Conservation (phyloP, 2,888 invertebrate species). For the Alentia gelatinosa region DNA sequence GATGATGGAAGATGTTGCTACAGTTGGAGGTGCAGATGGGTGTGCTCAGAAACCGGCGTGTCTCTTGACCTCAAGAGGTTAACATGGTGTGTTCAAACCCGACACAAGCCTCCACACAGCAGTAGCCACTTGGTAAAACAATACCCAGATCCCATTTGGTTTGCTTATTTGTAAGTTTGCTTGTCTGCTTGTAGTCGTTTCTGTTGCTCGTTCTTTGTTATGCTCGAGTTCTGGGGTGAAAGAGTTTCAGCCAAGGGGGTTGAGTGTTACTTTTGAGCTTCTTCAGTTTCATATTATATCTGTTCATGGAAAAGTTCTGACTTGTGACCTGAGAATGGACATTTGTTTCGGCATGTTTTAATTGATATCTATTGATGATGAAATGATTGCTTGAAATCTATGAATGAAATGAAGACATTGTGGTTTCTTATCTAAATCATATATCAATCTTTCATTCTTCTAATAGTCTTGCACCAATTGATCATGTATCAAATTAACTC, state of each 20-base stretch:
- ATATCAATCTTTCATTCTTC: neutral
- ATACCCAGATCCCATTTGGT: neutral
- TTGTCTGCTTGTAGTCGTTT: neutral
- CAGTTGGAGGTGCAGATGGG: neutral
- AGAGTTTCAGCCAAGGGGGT: too few relatives aligned
- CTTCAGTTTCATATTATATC: neutral
- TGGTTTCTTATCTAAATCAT: neutral
- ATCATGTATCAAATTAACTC: too few relatives aligned
- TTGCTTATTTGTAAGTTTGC: neutral
- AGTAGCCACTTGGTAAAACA: too few relatives aligned
- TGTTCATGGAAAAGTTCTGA: neutral
- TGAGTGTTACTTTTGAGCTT: too few relatives aligned
- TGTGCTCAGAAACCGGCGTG: neutral
- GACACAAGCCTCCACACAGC: neutral
- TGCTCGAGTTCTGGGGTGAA: too few relatives aligned
- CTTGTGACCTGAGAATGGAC: neutral
- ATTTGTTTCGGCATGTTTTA: neutral
- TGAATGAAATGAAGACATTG: neutral
- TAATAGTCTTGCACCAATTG: too few relatives aligned
- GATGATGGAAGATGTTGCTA: neutral
- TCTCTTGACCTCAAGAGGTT: neutral
- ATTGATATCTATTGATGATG: neutral
- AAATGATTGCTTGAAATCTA: neutral
- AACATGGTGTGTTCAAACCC: neutral
- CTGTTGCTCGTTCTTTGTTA: neutral